Percentiles rank a stretch among this genome's conserved stretches.
phyloP scores from a whole-genome alignment of 2,888 invertebrate species.

The Synanthedon myopaeformis region DNA sequence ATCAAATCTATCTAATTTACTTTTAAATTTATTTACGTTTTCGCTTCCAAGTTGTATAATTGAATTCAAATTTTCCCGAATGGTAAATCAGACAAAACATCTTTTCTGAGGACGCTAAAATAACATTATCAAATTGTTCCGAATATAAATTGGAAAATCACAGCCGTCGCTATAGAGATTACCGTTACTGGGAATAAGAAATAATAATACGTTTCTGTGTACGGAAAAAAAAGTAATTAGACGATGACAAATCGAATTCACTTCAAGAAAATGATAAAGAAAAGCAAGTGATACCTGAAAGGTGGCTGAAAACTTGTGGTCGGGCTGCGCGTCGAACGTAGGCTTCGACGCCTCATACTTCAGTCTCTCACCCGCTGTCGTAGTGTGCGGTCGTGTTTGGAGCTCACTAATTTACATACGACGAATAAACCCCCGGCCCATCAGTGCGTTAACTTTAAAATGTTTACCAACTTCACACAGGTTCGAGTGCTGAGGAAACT shows the following conservation, averaged over 20 bases:
- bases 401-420: neutral
- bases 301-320: conserved; percentile 18
- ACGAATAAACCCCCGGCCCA: conserved; percentile 10
- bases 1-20: too few relatives aligned
- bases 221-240: neutral
- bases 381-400: conserved; percentile 9
- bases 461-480: conserved; percentile 26
- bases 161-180: too few relatives aligned
- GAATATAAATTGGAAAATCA: too few relatives aligned
- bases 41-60: too few relatives aligned
- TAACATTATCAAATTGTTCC: too few relatives aligned
- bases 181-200: too few relatives aligned
- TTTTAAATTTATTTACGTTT: too few relatives aligned
- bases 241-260: neutral
- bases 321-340: conserved; percentile 20
- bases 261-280: neutral
- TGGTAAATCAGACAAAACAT: too few relatives aligned
- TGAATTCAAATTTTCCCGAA: too few relatives aligned
- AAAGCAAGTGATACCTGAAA: conserved; percentile 24
- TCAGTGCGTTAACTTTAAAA: conserved; percentile 47
- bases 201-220: neutral
- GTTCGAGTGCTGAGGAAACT: conserved; percentile 26
- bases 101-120: too few relatives aligned
- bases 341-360: conserved; percentile 18
- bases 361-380: conserved; percentile 36